A percentile compares a stretch with the other conserved stretches of the same genome.
Conservation (phyloP, 1,140 invertebrate genomes). For the Plectrocnemia conspersa region DNA sequence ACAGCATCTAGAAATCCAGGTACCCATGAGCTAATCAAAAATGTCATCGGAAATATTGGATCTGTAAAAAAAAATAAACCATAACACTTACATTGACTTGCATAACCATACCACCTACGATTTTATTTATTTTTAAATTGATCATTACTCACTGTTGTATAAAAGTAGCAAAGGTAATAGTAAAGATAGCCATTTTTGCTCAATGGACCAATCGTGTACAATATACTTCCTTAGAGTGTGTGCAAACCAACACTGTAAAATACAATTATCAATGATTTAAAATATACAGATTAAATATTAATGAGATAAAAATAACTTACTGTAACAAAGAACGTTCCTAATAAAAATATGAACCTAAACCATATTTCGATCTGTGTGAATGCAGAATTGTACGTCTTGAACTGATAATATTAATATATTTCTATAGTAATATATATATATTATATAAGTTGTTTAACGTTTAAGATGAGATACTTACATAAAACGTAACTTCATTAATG, state of each 20-base stretch:
- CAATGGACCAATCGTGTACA: conserved; percentile 92
- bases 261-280: conserved; percentile 24
- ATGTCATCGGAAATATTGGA: conserved; percentile 87
- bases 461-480: conserved; percentile 64
- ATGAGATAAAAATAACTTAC: conserved; percentile 60
- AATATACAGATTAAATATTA: conserved; percentile 5
- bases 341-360: conserved; percentile 89
- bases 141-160: conserved; percentile 76
- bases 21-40: conserved; percentile 85
- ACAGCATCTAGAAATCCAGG: conserved; percentile 86
- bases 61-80: conserved; percentile 56
- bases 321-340: conserved; percentile 80
- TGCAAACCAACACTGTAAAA: conserved; percentile 84
- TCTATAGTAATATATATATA: conserved; percentile 5
- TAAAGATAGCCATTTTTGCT: conserved; percentile 93
- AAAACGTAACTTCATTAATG: conserved; percentile 81
- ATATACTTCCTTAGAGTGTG: conserved; percentile 84
- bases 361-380: conserved; percentile 97
- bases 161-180: conserved; percentile 84
- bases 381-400: conserved; percentile 90
- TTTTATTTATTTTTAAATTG: not conserved
- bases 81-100: not conserved
- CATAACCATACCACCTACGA: not conserved
- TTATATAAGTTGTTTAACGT: conserved; percentile 7
- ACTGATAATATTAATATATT: conserved; percentile 62